Base-by-base conservation (phyloP, 2,888 invertebrate species). In the Pristionchus maxplancki region DNA sequence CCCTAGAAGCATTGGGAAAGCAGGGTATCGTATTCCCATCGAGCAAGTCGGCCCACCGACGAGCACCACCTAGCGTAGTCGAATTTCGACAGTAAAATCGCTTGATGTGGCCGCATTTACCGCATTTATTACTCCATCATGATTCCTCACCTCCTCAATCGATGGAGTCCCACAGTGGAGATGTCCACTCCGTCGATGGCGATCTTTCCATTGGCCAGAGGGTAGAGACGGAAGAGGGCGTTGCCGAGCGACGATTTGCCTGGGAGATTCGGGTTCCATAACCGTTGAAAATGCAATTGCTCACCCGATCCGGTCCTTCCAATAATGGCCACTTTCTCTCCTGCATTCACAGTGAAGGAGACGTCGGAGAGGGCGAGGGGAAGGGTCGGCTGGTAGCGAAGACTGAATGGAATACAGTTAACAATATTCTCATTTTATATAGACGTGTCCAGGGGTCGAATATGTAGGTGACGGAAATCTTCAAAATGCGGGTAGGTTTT, bases 281-380 rank as follows among this genome's bases (percentile, higher is more conserved):
- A n/a, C 6, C 9, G n/a, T 11, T 24, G 0, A 8, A 13, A 31
- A 64, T 40, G 24, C 20, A 31, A 44, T 44, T 5, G 20, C 28
- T 37, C n/a, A 95, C 96, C 96, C 88, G 96, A 96, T 17, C 96
- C 96, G 13, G 96, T 96, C 91, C 96, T 93, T 48, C 96, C 96
- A 82, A 96, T 95, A 91, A 95, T 95, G 95, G 96, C 96, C 90
- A 96, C 95, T 94, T 96, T 96, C 92, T 96, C 96, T 83, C 95
- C 95, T 31, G 96, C 94, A 48, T 95, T 94, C 53, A 96, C 95
- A 62, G 95, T 95, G 93, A 96, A 96, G 8, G 95, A 95, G 81
- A 96, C 94, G 28, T 95, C 95, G 89, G 96, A 95, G 53, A 96
- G 95, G 15, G 96, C 96, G n/a, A 95, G 92, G 44, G 95, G 95